Evolutionary conservation across 1,140 invertebrate genomes (phyloP).

Genomic region (Monomorium pharaonis): DNA sequence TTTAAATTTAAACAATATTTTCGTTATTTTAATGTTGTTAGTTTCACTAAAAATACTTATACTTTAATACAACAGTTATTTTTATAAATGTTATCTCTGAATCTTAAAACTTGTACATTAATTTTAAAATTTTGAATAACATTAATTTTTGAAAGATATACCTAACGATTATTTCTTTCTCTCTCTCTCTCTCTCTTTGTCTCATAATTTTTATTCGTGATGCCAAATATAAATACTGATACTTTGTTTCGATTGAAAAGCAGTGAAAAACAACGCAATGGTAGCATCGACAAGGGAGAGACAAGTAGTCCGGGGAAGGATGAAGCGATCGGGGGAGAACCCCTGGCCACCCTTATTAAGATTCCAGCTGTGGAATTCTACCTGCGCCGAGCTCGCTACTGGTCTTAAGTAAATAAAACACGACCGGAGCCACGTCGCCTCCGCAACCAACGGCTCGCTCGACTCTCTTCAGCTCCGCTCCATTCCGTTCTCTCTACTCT

Average conservation of each 20-base stretch:
- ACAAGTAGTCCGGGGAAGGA: neutral
- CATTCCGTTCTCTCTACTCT: conserved; percentile 28
- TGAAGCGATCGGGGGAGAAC: conserved; percentile 74
- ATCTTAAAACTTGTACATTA: neutral
- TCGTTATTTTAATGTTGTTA: neutral
- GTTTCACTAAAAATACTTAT: neutral
- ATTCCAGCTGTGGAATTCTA: conserved; percentile 85
- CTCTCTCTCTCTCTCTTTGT: too few species aligned
- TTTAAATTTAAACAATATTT: neutral
- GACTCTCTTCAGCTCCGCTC: conserved; percentile 22
- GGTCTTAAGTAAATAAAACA: conserved; percentile 85
- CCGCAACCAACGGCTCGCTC: conserved; percentile 67
- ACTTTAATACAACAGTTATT: neutral
- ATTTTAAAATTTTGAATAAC: neutral
- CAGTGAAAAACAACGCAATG: neutral
- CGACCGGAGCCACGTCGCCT: conserved; percentile 80
- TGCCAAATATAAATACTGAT: neutral
- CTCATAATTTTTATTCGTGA: neutral
- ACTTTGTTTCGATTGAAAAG: neutral
- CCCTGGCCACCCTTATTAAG: conserved; percentile 84
- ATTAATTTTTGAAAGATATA: neutral
- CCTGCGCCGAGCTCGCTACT: conserved; percentile 83
- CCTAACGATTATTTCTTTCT: neutral
- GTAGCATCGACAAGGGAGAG: neutral
- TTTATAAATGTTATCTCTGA: neutral